These are phyloP conservation scores for Paelopatides confundens DNA, from an alignment of 53 echinoderm and acorn worm genomes.

Conservation along the genomic window DNA sequence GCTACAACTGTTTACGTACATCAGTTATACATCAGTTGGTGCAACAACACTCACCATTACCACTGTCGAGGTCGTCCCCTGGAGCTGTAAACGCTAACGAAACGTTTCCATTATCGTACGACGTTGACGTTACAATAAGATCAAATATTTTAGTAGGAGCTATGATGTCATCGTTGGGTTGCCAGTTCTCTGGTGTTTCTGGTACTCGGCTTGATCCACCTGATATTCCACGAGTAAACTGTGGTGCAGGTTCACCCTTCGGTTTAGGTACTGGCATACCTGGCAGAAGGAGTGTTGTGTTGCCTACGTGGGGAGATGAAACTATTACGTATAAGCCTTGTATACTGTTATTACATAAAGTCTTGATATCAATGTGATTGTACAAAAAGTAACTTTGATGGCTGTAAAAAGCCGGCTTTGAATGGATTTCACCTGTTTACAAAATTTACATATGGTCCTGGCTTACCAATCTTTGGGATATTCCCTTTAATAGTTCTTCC, in stretches of 20 bases:
- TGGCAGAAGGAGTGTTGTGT: conserved; percentile 4
- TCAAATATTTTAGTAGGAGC: conserved; percentile 67
- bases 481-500: conserved; percentile 10
- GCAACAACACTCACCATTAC: conserved; percentile 56
- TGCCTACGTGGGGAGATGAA: too few relatives aligned
- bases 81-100: conserved; percentile 60
- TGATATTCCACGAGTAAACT: conserved; percentile 66
- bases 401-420: too few relatives aligned
- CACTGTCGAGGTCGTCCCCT: conserved; percentile 70
- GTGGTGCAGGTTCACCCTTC: conserved; percentile 49
- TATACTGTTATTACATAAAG: too few relatives aligned
- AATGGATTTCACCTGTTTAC: too few relatives aligned
- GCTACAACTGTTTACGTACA: too few relatives aligned
- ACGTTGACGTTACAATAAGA: conserved; percentile 47
- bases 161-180: conserved; percentile 46
- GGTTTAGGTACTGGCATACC: conserved; percentile 66
- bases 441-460: neutral
- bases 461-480: conserved; percentile 17
- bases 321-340: too few relatives aligned
- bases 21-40: too few relatives aligned
- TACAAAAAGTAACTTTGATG: too few relatives aligned
- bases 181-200: conserved; percentile 45
- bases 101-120: conserved; percentile 29
- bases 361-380: too few relatives aligned
- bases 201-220: conserved; percentile 72